These are phyloP conservation scores for Platypus cylindrus DNA, from an alignment of 2,888 invertebrate genomes.

Conservation along the genomic window DNA sequence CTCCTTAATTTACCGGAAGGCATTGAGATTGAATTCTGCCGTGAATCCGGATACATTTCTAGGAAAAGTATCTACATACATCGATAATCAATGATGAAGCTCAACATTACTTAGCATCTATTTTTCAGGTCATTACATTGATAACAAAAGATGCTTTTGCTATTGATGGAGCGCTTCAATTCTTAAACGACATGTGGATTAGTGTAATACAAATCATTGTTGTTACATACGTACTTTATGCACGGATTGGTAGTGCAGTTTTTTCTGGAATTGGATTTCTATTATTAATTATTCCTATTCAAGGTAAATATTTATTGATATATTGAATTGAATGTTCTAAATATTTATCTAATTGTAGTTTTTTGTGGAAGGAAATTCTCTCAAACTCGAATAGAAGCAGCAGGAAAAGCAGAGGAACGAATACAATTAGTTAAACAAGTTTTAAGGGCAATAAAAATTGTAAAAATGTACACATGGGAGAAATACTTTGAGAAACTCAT, in stretches of 20 bases:
- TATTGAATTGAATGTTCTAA: conserved; percentile 1
- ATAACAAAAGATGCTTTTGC: conserved; percentile 86
- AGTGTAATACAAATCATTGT: conserved; percentile 73
- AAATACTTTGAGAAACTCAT: conserved; percentile 22
- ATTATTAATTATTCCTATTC: conserved; percentile 33
- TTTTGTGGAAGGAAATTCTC: conserved; percentile 11
- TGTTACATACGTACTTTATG: conserved; percentile 65
- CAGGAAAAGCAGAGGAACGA: conserved; percentile 25
- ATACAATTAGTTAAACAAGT: conserved; percentile 22
- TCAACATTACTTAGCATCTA: neutral
- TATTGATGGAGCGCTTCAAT: conserved; percentile 77
- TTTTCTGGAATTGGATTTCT: conserved; percentile 42
- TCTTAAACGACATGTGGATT: conserved; percentile 85
- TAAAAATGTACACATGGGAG: conserved; percentile 27
- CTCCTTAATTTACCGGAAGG: conserved; percentile 41
- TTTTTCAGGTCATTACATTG: conserved; percentile 55
- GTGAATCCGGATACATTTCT: conserved; percentile 59
- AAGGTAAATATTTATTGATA: conserved; percentile 26
- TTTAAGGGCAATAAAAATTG: conserved; percentile 22
- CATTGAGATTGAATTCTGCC: conserved; percentile 27
- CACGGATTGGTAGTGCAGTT: conserved; percentile 39
- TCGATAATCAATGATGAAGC: neutral
- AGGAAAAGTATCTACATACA: conserved; percentile 36
- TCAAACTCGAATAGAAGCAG: conserved; percentile 15
- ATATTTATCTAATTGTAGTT: conserved; percentile 1